A percentile compares a stretch with the other conserved stretches of the same genome.
phyloP scores from a whole-genome alignment of 2,113 vertebrate genomes.

The Ophthalmolycus amberensis region DNA sequence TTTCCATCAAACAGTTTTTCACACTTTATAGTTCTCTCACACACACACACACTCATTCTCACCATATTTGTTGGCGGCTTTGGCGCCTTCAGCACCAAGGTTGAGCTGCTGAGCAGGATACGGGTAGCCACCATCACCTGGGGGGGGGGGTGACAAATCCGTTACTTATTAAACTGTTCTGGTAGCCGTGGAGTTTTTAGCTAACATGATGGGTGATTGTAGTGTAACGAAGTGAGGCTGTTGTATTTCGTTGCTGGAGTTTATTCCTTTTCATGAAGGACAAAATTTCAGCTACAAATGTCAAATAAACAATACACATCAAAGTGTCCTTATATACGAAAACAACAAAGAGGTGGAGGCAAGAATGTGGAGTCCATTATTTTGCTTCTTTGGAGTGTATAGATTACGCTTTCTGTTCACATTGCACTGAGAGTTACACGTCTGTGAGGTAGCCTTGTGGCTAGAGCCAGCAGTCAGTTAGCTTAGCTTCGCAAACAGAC shows the following conservation, averaged over 20 bases:
- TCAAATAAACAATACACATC: background rate
- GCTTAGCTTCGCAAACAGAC: too few species aligned
- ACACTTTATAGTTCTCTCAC: background rate
- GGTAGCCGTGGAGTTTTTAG: background rate
- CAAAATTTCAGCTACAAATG: background rate
- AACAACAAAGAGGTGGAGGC: background rate
- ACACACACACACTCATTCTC: constrained; percentile 17
- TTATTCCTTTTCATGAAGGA: background rate
- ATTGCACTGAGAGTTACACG: background rate
- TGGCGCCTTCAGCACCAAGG: constrained; percentile 71
- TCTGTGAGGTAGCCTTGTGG: too few species aligned
- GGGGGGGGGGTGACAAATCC: background rate
- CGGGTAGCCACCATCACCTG: constrained; percentile 79
- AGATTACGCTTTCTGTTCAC: too few species aligned
- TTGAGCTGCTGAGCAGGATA: constrained; percentile 76
- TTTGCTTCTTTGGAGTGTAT: too few species aligned
- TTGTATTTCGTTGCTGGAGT: background rate
- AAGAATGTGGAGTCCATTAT: background rate
- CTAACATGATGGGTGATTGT: background rate
- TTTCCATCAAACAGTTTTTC: constrained; percentile 13
- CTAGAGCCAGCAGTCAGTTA: too few species aligned
- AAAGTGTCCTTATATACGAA: background rate
- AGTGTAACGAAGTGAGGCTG: background rate
- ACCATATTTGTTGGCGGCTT: constrained; percentile 80
- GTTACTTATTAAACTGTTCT: background rate